Conservation (phyloP, 2,113 vertebrate genomes). For the Pituophis catenifer region DNA sequence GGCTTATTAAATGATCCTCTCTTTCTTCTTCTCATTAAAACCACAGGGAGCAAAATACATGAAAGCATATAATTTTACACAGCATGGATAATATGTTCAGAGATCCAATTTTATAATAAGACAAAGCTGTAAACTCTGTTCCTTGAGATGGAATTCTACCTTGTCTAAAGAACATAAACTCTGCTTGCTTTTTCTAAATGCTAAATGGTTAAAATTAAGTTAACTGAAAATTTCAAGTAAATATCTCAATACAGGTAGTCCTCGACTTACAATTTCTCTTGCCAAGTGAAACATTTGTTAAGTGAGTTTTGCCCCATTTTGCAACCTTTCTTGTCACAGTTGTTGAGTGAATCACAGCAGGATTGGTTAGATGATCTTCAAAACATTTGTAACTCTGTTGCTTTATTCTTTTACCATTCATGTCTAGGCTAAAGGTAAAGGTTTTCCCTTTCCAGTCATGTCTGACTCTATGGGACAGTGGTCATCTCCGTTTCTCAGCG, state of each 20-base stretch:
- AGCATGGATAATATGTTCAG: neutral
- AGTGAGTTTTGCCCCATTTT: too few species aligned
- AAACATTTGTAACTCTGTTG: neutral
- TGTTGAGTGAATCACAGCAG: too few species aligned
- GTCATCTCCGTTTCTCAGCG: too few species aligned
- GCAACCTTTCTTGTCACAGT: too few species aligned
- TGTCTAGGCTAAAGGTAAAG: neutral
- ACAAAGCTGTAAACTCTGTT: neutral
- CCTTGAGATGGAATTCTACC: neutral
- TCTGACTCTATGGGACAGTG: too few species aligned
- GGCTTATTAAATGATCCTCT: neutral
- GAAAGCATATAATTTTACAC: neutral
- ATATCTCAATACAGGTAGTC: too few species aligned
- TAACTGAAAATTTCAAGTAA: neutral
- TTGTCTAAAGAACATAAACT: neutral
- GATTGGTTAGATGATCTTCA: neutral
- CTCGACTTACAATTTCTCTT: neutral
- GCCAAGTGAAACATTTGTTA: too few species aligned
- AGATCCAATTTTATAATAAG: neutral
- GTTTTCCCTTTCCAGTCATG: too few species aligned
- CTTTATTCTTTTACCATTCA: neutral
- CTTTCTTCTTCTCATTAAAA: neutral
- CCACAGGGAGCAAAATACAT: neutral
- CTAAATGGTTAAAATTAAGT: neutral
- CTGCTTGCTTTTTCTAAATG: slow-evolving; percentile 6